Percentiles rank a stretch among this genome's conserved stretches.
phyloP scores from a whole-genome alignment of 2,888 invertebrate species.

The Lasiommata megera region DNA sequence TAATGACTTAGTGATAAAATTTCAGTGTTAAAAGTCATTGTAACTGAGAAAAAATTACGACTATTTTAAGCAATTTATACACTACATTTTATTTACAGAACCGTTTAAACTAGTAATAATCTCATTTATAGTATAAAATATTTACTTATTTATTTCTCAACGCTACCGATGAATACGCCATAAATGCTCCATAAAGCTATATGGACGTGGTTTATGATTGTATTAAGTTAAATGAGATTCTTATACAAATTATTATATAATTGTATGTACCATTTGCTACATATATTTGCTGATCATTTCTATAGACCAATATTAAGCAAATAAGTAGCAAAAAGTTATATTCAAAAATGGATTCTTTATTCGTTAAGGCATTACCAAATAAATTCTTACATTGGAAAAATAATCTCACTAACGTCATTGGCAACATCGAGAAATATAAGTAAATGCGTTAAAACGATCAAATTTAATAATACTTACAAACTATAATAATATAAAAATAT shows the following conservation, averaged over 20 bases:
- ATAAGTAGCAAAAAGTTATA: conserved; percentile 13
- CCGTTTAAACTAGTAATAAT: conserved; percentile 67
- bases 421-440: conserved; percentile 66
- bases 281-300: conserved; percentile 24
- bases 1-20: conserved; percentile 31
- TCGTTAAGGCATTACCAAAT: neutral
- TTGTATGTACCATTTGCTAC: conserved; percentile 16
- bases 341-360: conserved; percentile 9
- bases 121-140: conserved; percentile 68
- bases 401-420: conserved; percentile 51
- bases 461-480: conserved; percentile 58
- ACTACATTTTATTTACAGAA: conserved; percentile 66
- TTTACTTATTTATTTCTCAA: conserved; percentile 58
- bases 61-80: conserved; percentile 44
- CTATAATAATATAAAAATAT: conserved; percentile 72
- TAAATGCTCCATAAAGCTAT: conserved; percentile 30
- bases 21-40: conserved; percentile 37
- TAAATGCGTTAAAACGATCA: conserved; percentile 51
- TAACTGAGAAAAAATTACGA: conserved; percentile 59
- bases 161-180: conserved; percentile 32
- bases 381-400: too few species aligned
- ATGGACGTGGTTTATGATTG: conserved; percentile 29
- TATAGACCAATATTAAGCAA: conserved; percentile 25
- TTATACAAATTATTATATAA: conserved; percentile 20
- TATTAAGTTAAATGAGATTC: conserved; percentile 39